These are phyloP conservation scores for Latrodectus hesperus DNA, from an alignment of 2,888 invertebrate species.

Conservation along the genomic window DNA sequence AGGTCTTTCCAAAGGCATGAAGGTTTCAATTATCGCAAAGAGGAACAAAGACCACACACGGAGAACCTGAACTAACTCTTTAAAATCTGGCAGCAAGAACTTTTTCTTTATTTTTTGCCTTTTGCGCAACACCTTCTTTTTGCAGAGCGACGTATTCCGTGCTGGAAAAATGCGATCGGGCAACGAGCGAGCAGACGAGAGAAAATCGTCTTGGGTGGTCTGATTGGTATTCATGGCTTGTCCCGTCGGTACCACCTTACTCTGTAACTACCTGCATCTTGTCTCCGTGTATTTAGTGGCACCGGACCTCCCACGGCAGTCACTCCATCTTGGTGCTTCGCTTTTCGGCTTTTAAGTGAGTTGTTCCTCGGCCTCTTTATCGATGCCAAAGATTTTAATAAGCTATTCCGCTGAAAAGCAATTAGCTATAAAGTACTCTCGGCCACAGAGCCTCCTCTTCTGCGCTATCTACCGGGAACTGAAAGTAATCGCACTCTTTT, in stretches of 20 bases:
- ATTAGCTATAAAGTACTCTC: constrained; percentile 26
- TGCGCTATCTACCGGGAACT: too few relatives aligned
- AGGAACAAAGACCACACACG: constrained; percentile 67
- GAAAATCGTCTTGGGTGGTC: constrained; percentile 65
- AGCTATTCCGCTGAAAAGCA: constrained; percentile 49
- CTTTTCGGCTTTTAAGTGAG: constrained; percentile 48
- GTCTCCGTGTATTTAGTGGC: constrained; percentile 68
- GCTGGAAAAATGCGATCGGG: constrained; percentile 41
- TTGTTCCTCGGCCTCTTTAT: constrained; percentile 38
- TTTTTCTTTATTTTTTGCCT: neutral
- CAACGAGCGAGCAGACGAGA: neutral
- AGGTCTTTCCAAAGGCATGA: constrained; percentile 33
- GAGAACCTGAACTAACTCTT: constrained; percentile 13
- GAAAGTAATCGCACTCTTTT: too few relatives aligned
- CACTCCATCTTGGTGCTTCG: constrained; percentile 57
- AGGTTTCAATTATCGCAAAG: constrained; percentile 66
- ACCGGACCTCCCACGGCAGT: constrained; percentile 63
- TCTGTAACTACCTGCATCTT: constrained; percentile 65
- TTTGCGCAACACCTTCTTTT: constrained; percentile 55
- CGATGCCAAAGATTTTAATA: constrained; percentile 40
- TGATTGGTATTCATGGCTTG: constrained; percentile 59
- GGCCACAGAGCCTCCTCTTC: neutral
- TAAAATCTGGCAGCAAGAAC: constrained; percentile 18
- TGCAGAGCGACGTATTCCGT: constrained; percentile 45
- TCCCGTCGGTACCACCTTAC: constrained; percentile 64